phyloP scores from a whole-genome alignment of 1,140 invertebrate genomes.

The Belonocnema kinseyi region DNA sequence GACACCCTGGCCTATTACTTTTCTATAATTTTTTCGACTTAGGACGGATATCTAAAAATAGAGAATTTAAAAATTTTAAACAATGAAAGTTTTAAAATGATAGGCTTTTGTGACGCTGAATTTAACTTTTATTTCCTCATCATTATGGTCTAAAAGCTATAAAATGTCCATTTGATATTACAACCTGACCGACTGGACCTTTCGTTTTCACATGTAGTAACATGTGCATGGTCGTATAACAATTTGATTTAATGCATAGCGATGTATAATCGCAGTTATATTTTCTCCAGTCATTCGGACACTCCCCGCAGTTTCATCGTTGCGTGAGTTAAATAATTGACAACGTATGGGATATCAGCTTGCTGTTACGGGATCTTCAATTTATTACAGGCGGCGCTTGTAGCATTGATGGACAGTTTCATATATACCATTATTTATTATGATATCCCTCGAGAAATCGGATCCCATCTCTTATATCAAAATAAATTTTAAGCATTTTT shows the following conservation, averaged over 20 bases:
- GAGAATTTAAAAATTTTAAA: too few relatives aligned
- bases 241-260: conserved; percentile 28
- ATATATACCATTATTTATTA: too few relatives aligned
- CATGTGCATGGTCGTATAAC: conserved; percentile 22
- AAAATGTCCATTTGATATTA: conserved; percentile 4
- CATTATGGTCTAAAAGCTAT: conserved; percentile 12
- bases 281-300: conserved; percentile 10
- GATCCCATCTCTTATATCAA: too few relatives aligned
- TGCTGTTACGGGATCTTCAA: background rate
- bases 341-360: conserved; percentile 11
- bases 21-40: too few relatives aligned
- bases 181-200: background rate
- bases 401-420: too few relatives aligned
- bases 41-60: too few relatives aligned
- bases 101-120: background rate
- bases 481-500: too few relatives aligned
- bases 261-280: conserved; percentile 19
- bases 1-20: too few relatives aligned
- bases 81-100: background rate
- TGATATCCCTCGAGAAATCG: too few relatives aligned
- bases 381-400: background rate
- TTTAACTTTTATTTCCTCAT: conserved; percentile 14
- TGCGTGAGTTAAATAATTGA: conserved; percentile 14
- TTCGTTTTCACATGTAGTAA: conserved; percentile 2
- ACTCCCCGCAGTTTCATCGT: conserved; percentile 15